Evolutionary conservation across 2,797 vertebrate species (phyloP), one percentile per base, ranked within the genome.

Genomic region (Rousettus madagascariensis): DNA sequence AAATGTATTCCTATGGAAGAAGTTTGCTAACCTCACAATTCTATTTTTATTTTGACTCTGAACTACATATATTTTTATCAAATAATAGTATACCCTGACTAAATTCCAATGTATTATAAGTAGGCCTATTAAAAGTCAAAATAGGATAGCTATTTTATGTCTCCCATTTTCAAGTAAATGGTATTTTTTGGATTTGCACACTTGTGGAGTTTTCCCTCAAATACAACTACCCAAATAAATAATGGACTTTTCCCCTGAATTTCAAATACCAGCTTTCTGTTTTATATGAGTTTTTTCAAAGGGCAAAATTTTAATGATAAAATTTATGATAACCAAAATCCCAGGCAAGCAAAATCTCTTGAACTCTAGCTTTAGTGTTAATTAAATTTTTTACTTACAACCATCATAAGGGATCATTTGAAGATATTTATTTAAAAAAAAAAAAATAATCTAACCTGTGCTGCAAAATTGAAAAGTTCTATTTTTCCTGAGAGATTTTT

Each of bases 231-330:
- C 63, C 43, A 87, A 82, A 90, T 91, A 89, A 83, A 83, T 82
- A 80, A 49, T 87, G 24, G 36, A 49, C 9, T 59, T 95, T 85
- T 30, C 28, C 8, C 19, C 68, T 59, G 51, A 86, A 86, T 90
- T 89, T 93, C 71, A 94, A 93, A 93, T 66, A 75, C 36, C n/a
- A 89, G 63, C 87, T 93, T 92, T 92, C 53, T 95, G 36, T 84
- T 33, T 83, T 82, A 79, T 24, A 46, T 63, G 41, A 86, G 55
- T 36, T 91, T 26, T 94, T 92, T 71, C 77, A 91, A 86, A 22
- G 49, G 71, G 26, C 77, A 93, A 96, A 97, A 68, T 26, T 77
- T 91, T 89, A 96, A 83, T 80, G 86, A 86, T 90, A 89, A 95
- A 96, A 94, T 94, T 94, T 94, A 79, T 65, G 66, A 86, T 91